A percentile compares a stretch with the other conserved stretches of the same genome.
phyloP scores from a whole-genome alignment of 2,797 vertebrate species.

The Phoebastria nigripes region DNA sequence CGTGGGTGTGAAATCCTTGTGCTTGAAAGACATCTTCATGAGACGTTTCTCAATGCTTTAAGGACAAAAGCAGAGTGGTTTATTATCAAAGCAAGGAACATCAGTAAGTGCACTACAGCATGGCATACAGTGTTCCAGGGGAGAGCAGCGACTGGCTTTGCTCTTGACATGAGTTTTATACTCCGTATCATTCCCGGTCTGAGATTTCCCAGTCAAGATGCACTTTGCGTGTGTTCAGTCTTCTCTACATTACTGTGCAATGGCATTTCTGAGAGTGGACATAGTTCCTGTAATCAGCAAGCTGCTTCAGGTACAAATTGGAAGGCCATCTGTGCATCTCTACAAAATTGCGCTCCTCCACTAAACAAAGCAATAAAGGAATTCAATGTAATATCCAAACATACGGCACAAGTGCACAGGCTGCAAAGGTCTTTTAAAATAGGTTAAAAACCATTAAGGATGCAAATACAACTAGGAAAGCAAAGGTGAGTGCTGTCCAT shows the following conservation, averaged over 20 bases:
- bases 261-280: constrained; percentile 89
- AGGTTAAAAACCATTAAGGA: background rate
- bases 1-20: background rate
- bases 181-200: background rate
- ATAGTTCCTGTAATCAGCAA: constrained; percentile 91
- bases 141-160: background rate
- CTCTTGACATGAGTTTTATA: background rate
- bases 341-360: constrained; percentile 91
- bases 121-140: background rate
- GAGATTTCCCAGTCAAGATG: background rate
- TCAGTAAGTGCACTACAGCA: background rate
- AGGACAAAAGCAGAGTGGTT: background rate
- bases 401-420: background rate
- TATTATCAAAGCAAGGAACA: background rate
- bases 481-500: background rate
- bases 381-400: background rate
- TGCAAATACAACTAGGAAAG: background rate
- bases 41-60: background rate
- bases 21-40: background rate
- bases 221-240: background rate
- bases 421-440: background rate
- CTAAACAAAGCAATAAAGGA: constrained; percentile 68
- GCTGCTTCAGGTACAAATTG: constrained; percentile 90
- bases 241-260: constrained; percentile 87
- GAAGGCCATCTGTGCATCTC: constrained; percentile 94